Percentiles rank a stretch among this genome's conserved stretches.
These are phyloP conservation scores for Lingula anatina DNA, from an alignment of 2,888 invertebrate species.

Conservation along the genomic window DNA sequence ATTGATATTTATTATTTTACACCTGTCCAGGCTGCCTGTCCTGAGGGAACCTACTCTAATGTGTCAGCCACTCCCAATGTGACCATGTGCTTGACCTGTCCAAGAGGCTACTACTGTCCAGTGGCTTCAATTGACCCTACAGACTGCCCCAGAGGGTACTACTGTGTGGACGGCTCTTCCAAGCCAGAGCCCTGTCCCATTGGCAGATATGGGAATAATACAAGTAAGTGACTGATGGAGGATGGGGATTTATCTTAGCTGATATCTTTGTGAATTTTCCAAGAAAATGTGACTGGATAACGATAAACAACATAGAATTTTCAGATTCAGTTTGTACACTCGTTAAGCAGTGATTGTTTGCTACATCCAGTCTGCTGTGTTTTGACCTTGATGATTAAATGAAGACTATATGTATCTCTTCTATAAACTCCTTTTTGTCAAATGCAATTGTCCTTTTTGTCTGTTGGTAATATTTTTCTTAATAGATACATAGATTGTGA, in stretches of 20 bases:
- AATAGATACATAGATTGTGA: no score
- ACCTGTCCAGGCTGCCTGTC: slow-evolving; percentile 32
- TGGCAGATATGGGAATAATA: slow-evolving; percentile 39
- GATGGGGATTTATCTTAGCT: no score
- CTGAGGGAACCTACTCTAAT: slow-evolving; percentile 41
- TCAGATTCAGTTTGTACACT: slow-evolving; percentile 38
- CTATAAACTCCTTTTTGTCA: no score
- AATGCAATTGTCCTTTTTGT: no score
- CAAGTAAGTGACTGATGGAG: slow-evolving; percentile 49
- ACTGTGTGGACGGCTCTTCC: slow-evolving; percentile 27
- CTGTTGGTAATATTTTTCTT: no score
- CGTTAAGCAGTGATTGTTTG: slow-evolving; percentile 39
- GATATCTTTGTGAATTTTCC: no score
- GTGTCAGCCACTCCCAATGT: slow-evolving; percentile 31
- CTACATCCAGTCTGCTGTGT: slow-evolving; percentile 23
- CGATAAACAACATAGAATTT: no score
- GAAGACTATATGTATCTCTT: no score
- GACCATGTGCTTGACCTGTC: slow-evolving; percentile 30
- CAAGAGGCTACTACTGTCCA: slow-evolving; percentile 39
- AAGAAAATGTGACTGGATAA: no score
- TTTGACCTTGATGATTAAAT: no score
- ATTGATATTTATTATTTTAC: neutral
- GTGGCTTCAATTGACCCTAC: slow-evolving; percentile 27
- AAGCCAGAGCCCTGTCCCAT: slow-evolving; percentile 41
- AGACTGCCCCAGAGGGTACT: slow-evolving; percentile 38